Base-by-base conservation (phyloP, 2,888 invertebrate species). In the Caenorhabditis sulstoni region DNA sequence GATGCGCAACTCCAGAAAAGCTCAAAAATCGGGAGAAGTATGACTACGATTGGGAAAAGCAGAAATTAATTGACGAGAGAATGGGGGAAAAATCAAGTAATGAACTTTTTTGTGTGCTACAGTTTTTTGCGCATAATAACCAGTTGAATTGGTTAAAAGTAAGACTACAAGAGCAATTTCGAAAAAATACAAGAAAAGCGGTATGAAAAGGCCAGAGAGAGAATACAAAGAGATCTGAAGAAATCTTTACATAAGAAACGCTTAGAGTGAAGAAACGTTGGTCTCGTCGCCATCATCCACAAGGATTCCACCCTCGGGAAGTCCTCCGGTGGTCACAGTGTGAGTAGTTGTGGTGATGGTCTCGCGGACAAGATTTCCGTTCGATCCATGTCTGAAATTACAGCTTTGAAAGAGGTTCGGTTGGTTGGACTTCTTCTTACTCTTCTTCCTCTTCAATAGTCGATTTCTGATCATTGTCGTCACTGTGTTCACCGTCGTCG, bases 231-330 rank as follows among this genome's bases (percentile, higher is more conserved):
- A 76, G 52, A 62, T 68, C 67, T n/a, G 44, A 58, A 57, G 11
- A 49, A 37, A 61, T 61, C 50, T 49, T 22, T 62, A 18, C 62
- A 75, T 57, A 64, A n/a, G 44, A 66, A 37, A 14, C 11, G 14
- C 22, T 67, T 64, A 77, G 18, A 77, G 64, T 1, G 68, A 70
- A n/a, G 76, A 77, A 50, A 70, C 68, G 52, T 77, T 77, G 12
- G 16, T 65, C 47, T 79, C 79, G 22, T 79, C 79, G 20, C 57
- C 74, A 39, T 79, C 79, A 29, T 79, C 79, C 35, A 79, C 73
- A 58, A 79, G 65, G 39, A 78, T 70, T 66, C 78, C 66, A 35
- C 65, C 62, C 22, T 58, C 65, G 44, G 78, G 78, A 22, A 78
- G 55, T 0, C 71, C 70, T 20, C 52, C 53, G 41, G 67, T 47